Evolutionary conservation across 2,113 vertebrate species (phyloP), one percentile per base, ranked within the genome.

Genomic region (Tyto alba): DNA sequence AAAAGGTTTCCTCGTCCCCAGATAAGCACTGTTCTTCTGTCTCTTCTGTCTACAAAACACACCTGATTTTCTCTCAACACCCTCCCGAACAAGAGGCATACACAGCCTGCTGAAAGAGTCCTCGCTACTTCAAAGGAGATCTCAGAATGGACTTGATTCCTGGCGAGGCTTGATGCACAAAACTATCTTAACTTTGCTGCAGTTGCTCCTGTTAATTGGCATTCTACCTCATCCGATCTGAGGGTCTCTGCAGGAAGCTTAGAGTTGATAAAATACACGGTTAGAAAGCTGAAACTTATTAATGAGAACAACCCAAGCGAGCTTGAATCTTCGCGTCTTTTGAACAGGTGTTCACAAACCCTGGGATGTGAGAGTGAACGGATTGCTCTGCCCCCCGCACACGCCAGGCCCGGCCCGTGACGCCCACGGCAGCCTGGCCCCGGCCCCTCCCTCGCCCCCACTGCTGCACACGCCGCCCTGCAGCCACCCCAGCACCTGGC

Each of bases 211-310:
- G 67, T 48, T 45, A 14, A 41, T 3, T 12, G 74, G 29, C 41
- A 17, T 17, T 26, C n/a, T 21, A 7, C 47, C 67, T n/a, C n/a
- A 7, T 29, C 60, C 2, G 6, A 13, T 0, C 12, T 1, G 34
- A 77, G 57, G 48, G 90, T 45, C 76, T 83, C 77, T 80, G 86
- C 67, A 91, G 78, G 89, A 86, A 82, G 85, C 90, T 84, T 8
- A 13, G 41, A 90, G 30, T 34, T 74, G 81, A 26, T 34, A 74
- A 82, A 79, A 56, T 4, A 43, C 48, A 32, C 63, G 66, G 69
- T 48, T 50, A 84, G 56, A 78, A 79, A 77, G 72, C 48, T 34
- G 87, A 76, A 40, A 32, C 43, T 63, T 60, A 13, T 2, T 16
- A 11, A 47, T 1, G 45, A 87, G 77, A 91, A 41, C 41, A 40